Evolutionary conservation across 1,140 invertebrate species (phyloP).

Genomic region (Helicoverpa zea): DNA sequence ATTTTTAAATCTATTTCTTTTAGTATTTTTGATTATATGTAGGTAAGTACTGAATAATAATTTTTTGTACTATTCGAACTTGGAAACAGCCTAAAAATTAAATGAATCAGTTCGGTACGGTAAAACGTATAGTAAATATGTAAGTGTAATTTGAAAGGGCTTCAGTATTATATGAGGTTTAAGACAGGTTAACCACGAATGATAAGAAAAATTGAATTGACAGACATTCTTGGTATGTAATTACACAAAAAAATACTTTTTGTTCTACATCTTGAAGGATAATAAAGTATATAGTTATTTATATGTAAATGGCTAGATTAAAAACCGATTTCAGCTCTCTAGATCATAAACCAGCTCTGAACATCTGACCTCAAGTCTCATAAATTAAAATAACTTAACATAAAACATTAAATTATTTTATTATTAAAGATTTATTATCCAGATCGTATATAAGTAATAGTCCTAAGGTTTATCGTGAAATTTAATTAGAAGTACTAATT

Average conservation of each 20-base stretch:
- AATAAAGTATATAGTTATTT: too few relatives aligned
- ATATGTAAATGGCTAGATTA: neutral
- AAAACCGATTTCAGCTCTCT: neutral
- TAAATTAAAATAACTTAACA: slow-evolving; percentile 12
- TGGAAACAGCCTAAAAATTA: too few relatives aligned
- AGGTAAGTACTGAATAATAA: too few relatives aligned
- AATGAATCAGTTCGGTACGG: too few relatives aligned
- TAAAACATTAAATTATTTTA: neutral
- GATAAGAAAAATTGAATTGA: too few relatives aligned
- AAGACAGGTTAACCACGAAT: too few relatives aligned
- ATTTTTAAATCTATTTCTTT: slow-evolving; percentile 11
- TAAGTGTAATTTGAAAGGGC: too few relatives aligned
- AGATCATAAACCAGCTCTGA: neutral
- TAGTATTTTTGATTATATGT: neutral
- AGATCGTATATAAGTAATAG: slow-evolving; percentile 8
- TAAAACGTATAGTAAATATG: too few relatives aligned
- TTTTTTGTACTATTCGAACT: neutral
- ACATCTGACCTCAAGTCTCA: neutral
- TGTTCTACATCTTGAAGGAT: too few relatives aligned
- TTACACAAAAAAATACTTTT: too few relatives aligned
- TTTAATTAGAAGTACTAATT: slow-evolving; percentile 3
- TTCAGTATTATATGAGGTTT: too few relatives aligned
- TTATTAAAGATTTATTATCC: neutral
- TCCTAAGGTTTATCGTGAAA: neutral
- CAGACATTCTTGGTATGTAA: too few relatives aligned